Base-by-base conservation (phyloP, 2,888 invertebrate genomes). In the Plagiodera versicolora region DNA sequence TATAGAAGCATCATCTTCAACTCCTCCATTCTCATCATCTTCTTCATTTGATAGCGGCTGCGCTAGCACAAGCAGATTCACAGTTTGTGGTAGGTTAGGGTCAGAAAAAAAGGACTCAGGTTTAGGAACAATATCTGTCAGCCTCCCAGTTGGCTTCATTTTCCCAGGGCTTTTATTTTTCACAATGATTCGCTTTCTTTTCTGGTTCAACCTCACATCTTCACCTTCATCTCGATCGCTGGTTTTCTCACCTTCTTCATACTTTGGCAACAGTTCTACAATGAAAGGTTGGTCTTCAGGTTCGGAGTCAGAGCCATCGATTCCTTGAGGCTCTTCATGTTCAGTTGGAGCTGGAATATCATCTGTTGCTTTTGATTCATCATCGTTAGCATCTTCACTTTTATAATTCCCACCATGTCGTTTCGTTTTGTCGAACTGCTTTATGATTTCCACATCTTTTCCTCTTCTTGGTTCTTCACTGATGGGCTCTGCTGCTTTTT, bases 21-120 rank as follows among this genome's bases (percentile, higher is more conserved):
- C 56, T 17, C 39, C 56, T 47, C 62, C 64, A 32, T 61, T 63
- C 49, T 67, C 60, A 35, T 56, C 50, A 20, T 65, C 20, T 46
- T 66, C 62, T n/a, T 64, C 63, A 58, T 55, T 58, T 3, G 56
- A 19, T 3, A 56, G 32, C 44, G 54, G 51, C 17, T 52, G 45
- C 20, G 46, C 58, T 44, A 70, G 71, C 28, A 67, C 71, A n/a
- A 77, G 55, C 52, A 69, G 65, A 58, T 77, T 78, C 2, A 78
- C 68, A 45, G 69, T 70, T 16, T 62, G 66, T 2, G 77, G 73
- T 24, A 78, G 63, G 35, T 69, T 71, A 1, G 73, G 68, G 64
- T 78, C 78, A 4, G 70, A 71, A 52, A 74, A 77, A 63, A 71
- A 77, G 4, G 71, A 60, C 35, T 71, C 70, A 3, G 77, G 74